Evolutionary conservation across 2,113 vertebrate species (phyloP).

Genomic region (Oostethus manadensis): DNA sequence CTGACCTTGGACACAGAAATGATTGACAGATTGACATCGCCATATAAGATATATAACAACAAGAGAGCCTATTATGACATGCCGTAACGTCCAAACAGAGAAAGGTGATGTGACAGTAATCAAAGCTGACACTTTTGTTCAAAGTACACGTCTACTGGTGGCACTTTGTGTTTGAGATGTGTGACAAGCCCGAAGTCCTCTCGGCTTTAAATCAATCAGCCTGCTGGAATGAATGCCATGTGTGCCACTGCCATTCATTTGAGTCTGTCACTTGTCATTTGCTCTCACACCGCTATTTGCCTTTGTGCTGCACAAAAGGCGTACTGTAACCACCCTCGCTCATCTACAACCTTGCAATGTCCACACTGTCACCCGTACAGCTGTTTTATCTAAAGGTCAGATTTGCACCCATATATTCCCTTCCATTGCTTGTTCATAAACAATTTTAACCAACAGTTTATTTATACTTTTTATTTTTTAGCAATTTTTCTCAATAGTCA

Average conservation of each 20-base stretch:
- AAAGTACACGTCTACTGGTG: slow-evolving; percentile 10
- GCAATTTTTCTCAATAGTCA: too few relatives aligned
- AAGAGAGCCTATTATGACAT: neutral
- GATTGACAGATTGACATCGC: neutral
- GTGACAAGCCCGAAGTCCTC: slow-evolving; percentile 26
- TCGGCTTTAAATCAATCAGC: slow-evolving; percentile 38
- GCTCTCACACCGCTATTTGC: slow-evolving; percentile 17
- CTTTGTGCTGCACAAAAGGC: neutral
- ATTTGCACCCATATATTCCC: too few relatives aligned
- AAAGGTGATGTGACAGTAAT: neutral
- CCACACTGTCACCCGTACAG: too few relatives aligned
- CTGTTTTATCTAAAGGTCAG: too few relatives aligned
- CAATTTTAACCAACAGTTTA: too few relatives aligned
- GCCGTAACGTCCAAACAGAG: neutral
- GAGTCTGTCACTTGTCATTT: slow-evolving; percentile 54
- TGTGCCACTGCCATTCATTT: slow-evolving; percentile 31
- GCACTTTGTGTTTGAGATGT: slow-evolving; percentile 16
- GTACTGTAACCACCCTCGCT: too few relatives aligned
- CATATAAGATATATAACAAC: neutral
- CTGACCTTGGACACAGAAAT: too few relatives aligned
- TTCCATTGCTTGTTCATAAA: too few relatives aligned
- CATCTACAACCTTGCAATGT: too few relatives aligned
- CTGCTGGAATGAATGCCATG: slow-evolving; percentile 23
- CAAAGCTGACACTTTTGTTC: neutral
- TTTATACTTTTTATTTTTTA: too few relatives aligned